These are phyloP conservation scores for Yoshiicerus persimilis DNA, from an alignment of 1,140 invertebrate species.

Conservation along the genomic window DNA sequence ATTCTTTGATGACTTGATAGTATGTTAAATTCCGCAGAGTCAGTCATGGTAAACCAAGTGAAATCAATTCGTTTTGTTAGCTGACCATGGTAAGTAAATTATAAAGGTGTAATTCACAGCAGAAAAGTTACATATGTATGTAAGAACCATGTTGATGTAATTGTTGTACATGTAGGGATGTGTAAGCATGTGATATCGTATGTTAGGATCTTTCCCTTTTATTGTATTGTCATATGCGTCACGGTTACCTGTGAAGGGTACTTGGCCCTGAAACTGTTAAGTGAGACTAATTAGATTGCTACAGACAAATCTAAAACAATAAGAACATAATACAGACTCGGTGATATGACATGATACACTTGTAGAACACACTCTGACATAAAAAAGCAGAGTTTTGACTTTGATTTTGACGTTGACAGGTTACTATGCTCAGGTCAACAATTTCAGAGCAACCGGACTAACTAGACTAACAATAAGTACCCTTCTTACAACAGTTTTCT, in stretches of 20 bases:
- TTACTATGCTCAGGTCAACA: not conserved
- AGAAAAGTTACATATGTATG: not conserved
- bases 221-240: not conserved
- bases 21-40: not conserved
- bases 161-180: too few species aligned
- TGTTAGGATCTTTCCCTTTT: not conserved
- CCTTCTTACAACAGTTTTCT: slow-evolving; percentile 8
- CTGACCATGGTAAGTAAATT: not conserved
- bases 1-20: not conserved
- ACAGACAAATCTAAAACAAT: not conserved
- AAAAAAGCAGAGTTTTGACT: not conserved
- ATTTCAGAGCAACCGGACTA: not conserved
- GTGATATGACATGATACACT: not conserved
- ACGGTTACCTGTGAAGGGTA: not conserved
- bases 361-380: not conserved
- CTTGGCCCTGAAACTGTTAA: not conserved
- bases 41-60: not conserved
- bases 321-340: not conserved
- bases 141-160: too few species aligned
- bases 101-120: not conserved
- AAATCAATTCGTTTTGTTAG: not conserved
- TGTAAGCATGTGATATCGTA: not conserved
- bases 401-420: not conserved
- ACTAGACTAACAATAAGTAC: not conserved
- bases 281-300: slow-evolving; percentile 1